Evolutionary conservation across 2,888 invertebrate genomes (phyloP), one percentile per base, ranked within the genome.

Genomic region (Napeogenes sylphis): DNA sequence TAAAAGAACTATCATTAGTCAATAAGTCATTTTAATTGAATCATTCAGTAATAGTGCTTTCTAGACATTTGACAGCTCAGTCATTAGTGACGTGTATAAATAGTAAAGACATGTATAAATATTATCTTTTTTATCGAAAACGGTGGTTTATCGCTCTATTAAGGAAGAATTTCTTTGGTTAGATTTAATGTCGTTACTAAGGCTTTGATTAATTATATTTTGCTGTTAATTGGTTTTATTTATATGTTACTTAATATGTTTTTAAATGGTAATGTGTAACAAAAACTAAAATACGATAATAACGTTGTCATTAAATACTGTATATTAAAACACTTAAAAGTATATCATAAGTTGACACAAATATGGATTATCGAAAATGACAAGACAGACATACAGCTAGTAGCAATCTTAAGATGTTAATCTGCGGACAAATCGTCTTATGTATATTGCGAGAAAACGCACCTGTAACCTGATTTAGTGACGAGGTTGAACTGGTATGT

Each of bases 21-120:
- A 78, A 85, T 85, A 83, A 83, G 76, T 85, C 83, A 85, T 83
- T 84, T 83, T 85, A 87, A 88, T 88, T 87, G 85, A 88, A 86
- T 84, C 83, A 84, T 87, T 86, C 79, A 67, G 68, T 83, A 82
- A 85, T 83, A 83, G 82, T 82, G 79, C 82, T 85, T 82, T 83
- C 82, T 81, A 78, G 79, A 83, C 79, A 72, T 82, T 84, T 84
- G 88, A 87, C 88, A 85, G 87, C 74, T 67, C 70, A 70, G 78
- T 83, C 84, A 83, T 87, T 86, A 87, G 82, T 76, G 75, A 77
- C 75, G 70, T 66, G 79, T 82, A 80, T 79, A 78, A 21, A 21
- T 21, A 21, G 21, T 21, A 21, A 0, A 21, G 21, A 21, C 21
- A 1, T 77, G 73, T 76, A 75, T 74, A 42, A 77, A 81, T 76